These are phyloP conservation scores for Crotalus viridis DNA, from an alignment of 2,113 vertebrate genomes.

Conservation along the genomic window DNA sequence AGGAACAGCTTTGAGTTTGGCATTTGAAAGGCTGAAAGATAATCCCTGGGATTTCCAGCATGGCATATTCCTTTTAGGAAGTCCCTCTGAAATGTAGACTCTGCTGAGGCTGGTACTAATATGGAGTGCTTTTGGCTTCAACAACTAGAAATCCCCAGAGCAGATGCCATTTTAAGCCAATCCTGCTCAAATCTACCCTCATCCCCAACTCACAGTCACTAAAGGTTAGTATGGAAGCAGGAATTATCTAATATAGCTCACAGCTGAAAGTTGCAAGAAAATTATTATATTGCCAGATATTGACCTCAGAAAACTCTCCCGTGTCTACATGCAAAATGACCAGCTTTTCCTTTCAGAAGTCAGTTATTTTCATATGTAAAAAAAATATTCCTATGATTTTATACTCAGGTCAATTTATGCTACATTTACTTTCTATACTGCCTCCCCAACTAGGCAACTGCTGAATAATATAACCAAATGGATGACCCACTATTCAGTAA, in stretches of 20 bases:
- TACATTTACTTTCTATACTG: constrained; percentile 46
- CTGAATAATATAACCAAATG: constrained; percentile 46
- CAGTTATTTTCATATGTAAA: constrained; percentile 17
- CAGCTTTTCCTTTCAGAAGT: constrained; percentile 47
- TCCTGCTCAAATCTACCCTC: constrained; percentile 51
- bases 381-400: constrained; percentile 27
- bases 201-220: constrained; percentile 60
- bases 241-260: constrained; percentile 41
- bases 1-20: constrained; percentile 45
- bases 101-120: constrained; percentile 58
- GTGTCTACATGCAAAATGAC: constrained; percentile 7
- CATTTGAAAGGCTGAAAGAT: constrained; percentile 51
- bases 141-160: constrained; percentile 64
- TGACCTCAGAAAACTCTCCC: constrained; percentile 62
- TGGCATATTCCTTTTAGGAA: constrained; percentile 48
- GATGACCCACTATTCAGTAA: constrained; percentile 51
- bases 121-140: constrained; percentile 65
- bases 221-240: constrained; percentile 56
- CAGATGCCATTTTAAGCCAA: constrained; percentile 68
- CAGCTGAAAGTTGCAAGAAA: constrained; percentile 21
- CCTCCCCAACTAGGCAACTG: constrained; percentile 47
- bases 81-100: constrained; percentile 63
- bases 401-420: constrained; percentile 29
- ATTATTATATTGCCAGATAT: constrained; percentile 46
- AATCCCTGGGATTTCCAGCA: constrained; percentile 40